A percentile compares a stretch with the other conserved stretches of the same genome.
phyloP scores from a whole-genome alignment of 2,113 vertebrate genomes.

The Corynorhinus townsendii region DNA sequence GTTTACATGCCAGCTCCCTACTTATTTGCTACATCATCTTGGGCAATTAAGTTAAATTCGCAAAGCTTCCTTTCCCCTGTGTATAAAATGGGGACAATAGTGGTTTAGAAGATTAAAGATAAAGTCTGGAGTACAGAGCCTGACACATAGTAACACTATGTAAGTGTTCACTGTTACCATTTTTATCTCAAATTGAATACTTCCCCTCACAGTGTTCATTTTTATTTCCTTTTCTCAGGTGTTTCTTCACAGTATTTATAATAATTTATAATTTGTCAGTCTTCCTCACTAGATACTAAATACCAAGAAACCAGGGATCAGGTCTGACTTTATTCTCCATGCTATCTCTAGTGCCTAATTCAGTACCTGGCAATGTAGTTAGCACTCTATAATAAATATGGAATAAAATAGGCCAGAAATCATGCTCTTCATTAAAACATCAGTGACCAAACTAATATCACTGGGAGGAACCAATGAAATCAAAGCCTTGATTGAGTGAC shows the following conservation, averaged over 20 bases:
- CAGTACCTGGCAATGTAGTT: not conserved
- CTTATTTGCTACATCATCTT: not conserved
- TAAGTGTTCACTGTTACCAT: not conserved
- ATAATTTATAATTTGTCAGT: not conserved
- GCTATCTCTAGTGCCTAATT: not conserved
- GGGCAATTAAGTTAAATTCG: not conserved
- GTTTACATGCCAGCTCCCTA: not conserved
- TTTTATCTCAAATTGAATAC: not conserved
- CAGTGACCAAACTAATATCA: not conserved
- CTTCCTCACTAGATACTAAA: not conserved
- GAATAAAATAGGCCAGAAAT: not conserved
- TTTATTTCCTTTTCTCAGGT: not conserved
- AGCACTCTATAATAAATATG: not conserved
- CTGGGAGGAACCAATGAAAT: not conserved
- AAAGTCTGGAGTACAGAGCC: not conserved
- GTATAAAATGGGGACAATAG: not conserved
- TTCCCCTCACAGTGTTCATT: not conserved
- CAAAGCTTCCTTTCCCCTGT: not conserved
- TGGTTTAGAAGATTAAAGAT: not conserved
- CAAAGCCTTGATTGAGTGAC: not conserved
- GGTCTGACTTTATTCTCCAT: not conserved
- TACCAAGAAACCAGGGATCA: not conserved
- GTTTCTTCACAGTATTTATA: not conserved
- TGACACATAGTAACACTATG: not conserved
- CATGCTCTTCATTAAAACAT: not conserved